phyloP scores from a whole-genome alignment of 2,113 vertebrate genomes.

The Pandion haliaetus region DNA sequence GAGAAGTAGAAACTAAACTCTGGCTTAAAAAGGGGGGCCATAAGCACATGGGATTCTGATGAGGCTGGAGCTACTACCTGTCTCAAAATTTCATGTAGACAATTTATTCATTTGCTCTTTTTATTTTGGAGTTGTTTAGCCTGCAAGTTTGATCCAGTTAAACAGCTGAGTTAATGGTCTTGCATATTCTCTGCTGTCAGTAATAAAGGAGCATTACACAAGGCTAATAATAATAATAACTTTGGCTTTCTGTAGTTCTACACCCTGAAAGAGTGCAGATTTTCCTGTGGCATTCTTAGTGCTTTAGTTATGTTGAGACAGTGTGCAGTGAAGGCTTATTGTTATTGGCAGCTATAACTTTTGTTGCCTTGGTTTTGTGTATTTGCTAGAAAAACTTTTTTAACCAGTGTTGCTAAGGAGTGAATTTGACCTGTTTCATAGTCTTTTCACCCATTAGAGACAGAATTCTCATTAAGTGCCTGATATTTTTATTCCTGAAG shows the following conservation, averaged over 20 bases:
- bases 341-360: background rate
- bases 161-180: background rate
- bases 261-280: background rate
- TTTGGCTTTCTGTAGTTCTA: background rate
- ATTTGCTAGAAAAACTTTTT: background rate
- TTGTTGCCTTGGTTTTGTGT: background rate
- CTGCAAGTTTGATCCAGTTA: background rate
- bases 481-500: slow-evolving; percentile 36
- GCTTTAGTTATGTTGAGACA: background rate
- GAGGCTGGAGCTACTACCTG: background rate
- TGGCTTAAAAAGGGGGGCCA: background rate
- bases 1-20: background rate
- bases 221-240: background rate
- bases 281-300: background rate
- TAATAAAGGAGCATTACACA: background rate
- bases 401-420: background rate
- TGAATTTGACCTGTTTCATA: background rate
- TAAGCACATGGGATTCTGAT: background rate
- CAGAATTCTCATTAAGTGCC: background rate
- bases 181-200: background rate
- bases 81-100: background rate
- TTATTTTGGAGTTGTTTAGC: background rate
- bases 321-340: background rate
- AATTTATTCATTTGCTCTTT: background rate
- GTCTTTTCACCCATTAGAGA: background rate